Evolutionary conservation across 2,888 invertebrate species (phyloP).

Genomic region (Ceratothoa steindachneri): DNA sequence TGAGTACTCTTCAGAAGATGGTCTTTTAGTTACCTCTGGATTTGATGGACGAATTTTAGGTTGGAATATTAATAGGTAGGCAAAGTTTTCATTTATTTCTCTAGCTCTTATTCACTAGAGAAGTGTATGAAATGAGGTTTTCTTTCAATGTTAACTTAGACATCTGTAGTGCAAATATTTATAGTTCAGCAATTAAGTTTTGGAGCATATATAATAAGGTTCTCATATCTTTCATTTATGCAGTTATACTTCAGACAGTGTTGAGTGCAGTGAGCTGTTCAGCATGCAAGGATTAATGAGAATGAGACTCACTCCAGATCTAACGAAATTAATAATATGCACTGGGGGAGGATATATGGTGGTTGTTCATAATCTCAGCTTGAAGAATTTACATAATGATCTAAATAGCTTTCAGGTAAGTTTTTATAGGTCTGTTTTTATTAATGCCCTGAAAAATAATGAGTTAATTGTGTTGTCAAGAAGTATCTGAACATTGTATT

Average conservation of each 20-base stretch:
- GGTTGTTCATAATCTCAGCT: conserved; percentile 80
- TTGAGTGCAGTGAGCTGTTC: conserved; percentile 75
- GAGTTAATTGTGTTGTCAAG: too few relatives aligned
- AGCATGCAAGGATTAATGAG: conserved; percentile 81
- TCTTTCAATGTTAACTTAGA: not conserved
- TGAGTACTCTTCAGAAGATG: conserved; percentile 79
- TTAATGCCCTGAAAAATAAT: too few relatives aligned
- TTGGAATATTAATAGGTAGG: conserved; percentile 84
- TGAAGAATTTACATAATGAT: conserved; percentile 72
- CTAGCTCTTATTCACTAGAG: not conserved
- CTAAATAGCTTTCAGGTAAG: conserved; percentile 69
- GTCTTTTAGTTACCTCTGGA: conserved; percentile 81
- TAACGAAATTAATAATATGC: conserved; percentile 80
- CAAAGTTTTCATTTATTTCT: not conserved
- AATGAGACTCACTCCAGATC: conserved; percentile 79
- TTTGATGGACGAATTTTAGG: conserved; percentile 89
- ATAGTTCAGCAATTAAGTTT: too few relatives aligned
- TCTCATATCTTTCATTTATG: too few relatives aligned
- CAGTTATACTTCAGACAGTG: conserved; percentile 67
- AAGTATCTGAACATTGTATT: too few relatives aligned
- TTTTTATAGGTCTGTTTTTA: not conserved
- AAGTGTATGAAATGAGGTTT: not conserved
- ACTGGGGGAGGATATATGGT: conserved; percentile 86
- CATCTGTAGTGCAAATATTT: too few relatives aligned
- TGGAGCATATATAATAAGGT: not conserved